Evolutionary conservation across 2,113 vertebrate species (phyloP).

Genomic region (Pao palembangensis): DNA sequence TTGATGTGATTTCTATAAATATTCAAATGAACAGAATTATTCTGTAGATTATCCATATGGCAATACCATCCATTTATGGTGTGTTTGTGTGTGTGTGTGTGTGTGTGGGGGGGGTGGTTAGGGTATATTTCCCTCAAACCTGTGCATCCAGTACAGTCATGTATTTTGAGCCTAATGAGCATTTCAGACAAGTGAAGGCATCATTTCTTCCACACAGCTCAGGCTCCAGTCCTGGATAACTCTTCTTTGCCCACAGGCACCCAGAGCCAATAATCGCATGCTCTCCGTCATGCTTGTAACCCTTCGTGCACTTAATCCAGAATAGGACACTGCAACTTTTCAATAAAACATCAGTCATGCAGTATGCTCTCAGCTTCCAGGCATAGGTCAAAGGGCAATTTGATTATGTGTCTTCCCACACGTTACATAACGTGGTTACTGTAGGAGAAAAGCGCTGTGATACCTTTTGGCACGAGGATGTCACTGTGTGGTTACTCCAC

Average conservation of each 20-base stretch:
- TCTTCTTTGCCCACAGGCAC: slow-evolving; percentile 3
- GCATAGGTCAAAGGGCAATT: slow-evolving; percentile 27
- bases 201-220: not conserved
- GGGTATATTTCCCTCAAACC: not conserved
- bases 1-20: not conserved
- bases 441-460: not conserved
- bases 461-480: slow-evolving; percentile 1
- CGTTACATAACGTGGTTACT: slow-evolving; percentile 16
- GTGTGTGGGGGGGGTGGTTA: not conserved
- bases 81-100: too few relatives aligned
- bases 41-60: not conserved
- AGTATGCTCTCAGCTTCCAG: slow-evolving; percentile 36
- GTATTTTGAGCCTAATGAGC: not conserved
- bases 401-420: slow-evolving; percentile 13
- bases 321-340: slow-evolving; percentile 44
- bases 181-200: not conserved
- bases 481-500: too few relatives aligned
- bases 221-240: slow-evolving; percentile 8
- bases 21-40: not conserved
- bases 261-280: slow-evolving; percentile 15
- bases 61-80: not conserved
- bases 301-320: slow-evolving; percentile 41
- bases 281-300: slow-evolving; percentile 20
- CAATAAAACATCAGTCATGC: slow-evolving; percentile 15
- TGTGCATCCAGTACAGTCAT: slow-evolving; percentile 1